Percentiles rank a stretch among this genome's conserved stretches.
phyloP scores from a whole-genome alignment of 2,888 invertebrate genomes.

The Lasioglossum pauxillum region DNA sequence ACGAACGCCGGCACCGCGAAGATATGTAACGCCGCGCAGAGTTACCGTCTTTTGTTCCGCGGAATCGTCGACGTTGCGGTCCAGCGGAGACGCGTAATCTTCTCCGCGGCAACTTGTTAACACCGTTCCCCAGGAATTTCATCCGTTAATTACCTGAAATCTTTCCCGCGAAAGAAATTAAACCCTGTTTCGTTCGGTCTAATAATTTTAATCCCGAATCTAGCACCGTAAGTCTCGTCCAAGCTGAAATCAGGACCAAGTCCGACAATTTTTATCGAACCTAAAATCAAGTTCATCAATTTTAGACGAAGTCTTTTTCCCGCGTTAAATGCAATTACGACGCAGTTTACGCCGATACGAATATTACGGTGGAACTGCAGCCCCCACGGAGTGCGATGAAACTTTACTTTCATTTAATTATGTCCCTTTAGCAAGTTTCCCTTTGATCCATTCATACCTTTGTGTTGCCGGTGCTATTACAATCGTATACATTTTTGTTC shows the following conservation, averaged over 20 bases:
- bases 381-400: not conserved
- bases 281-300: not conserved
- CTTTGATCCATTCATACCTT: not conserved
- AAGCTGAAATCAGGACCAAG: not conserved
- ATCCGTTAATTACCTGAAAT: not conserved
- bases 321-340: not conserved
- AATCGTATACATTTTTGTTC: not conserved
- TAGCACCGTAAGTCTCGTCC: not conserved
- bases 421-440: not conserved
- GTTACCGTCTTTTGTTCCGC: constrained; percentile 1
- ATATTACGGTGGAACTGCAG: not conserved
- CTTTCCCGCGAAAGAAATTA: not conserved
- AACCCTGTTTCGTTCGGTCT: not conserved
- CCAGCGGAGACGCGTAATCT: constrained; percentile 4
- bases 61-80: not conserved
- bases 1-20: not conserved
- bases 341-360: not conserved
- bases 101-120: constrained; percentile 5
- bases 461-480: not conserved
- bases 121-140: not conserved
- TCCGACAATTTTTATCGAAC: not conserved
- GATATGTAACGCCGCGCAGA: not conserved
- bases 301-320: not conserved
- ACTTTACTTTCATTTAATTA: not conserved
- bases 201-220: not conserved